phyloP scores from a whole-genome alignment of 2,113 vertebrate species.

The Oophaga pumilio region DNA sequence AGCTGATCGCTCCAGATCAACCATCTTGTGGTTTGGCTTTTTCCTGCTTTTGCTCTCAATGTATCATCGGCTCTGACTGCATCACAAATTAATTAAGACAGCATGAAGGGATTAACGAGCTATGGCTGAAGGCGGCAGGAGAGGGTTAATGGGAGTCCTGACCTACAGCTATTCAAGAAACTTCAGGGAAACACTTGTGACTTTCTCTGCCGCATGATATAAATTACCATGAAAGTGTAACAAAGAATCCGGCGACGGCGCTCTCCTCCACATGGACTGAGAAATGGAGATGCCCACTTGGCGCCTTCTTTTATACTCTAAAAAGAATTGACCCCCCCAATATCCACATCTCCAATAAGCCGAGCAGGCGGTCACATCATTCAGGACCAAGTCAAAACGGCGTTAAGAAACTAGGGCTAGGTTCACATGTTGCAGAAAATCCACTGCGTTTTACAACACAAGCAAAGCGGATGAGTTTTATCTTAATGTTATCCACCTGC shows the following conservation, averaged over 20 bases:
- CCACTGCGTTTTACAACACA: no score
- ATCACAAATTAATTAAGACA: neutral
- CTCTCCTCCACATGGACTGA: neutral
- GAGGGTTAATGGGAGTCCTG: constrained; percentile 1
- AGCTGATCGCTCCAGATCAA: neutral
- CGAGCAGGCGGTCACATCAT: neutral
- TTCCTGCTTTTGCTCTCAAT: neutral
- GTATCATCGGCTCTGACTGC: neutral
- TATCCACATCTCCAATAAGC: neutral
- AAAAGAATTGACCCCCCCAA: neutral
- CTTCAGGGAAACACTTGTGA: neutral
- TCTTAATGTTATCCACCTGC: no score
- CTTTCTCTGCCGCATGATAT: constrained; percentile 1
- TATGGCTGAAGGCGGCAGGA: neutral
- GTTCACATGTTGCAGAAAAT: no score
- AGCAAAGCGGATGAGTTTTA: no score
- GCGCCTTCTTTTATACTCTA: neutral
- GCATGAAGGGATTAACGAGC: neutral
- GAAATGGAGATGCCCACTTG: neutral
- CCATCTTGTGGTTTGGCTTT: constrained; percentile 25
- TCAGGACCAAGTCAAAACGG: no score
- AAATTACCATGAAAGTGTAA: constrained; percentile 15
- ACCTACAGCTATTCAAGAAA: constrained; percentile 17
- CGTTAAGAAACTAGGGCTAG: no score
- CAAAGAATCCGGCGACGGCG: neutral